Percentiles rank a stretch among this genome's conserved stretches.
Evolutionary conservation across 2,113 vertebrate genomes (phyloP).

Genomic region (Sinocyclocheilus anophthalmus): DNA sequence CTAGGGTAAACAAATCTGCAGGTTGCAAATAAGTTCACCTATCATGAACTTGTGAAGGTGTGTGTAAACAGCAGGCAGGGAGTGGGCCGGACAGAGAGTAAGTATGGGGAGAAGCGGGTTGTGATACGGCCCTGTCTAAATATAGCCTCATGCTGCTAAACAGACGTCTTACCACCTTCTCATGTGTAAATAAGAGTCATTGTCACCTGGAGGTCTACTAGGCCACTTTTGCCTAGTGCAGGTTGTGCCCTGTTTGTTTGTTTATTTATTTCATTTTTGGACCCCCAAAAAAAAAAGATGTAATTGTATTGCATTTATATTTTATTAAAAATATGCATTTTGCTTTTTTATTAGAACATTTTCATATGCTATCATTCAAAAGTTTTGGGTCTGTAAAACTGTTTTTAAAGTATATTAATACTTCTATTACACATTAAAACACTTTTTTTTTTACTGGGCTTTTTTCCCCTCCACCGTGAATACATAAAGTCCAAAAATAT

Average conservation of each 20-base stretch:
- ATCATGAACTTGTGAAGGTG: constrained; percentile 83
- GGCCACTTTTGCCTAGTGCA: constrained; percentile 68
- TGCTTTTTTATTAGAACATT: no score
- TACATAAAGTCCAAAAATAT: constrained; percentile 5
- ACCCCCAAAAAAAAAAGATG: no score
- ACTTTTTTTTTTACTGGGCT: not conserved
- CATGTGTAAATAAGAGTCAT: constrained; percentile 86
- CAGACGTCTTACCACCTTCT: constrained; percentile 79
- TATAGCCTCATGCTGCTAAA: constrained; percentile 77
- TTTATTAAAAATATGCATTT: no score
- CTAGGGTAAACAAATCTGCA: constrained; percentile 87
- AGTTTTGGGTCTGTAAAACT: not conserved
- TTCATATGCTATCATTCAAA: not conserved
- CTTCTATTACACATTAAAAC: not conserved
- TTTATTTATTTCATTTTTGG: no score
- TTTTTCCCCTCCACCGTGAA: not conserved
- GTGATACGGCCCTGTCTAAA: constrained; percentile 63
- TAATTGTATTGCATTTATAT: no score
- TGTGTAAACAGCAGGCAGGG: constrained; percentile 82
- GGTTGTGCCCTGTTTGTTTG: no score
- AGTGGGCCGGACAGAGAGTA: constrained; percentile 67
- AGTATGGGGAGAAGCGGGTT: constrained; percentile 63
- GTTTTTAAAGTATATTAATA: not conserved
- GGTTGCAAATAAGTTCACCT: constrained; percentile 87
- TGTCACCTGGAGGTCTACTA: constrained; percentile 84